A percentile compares a stretch with the other conserved stretches of the same genome.
These are phyloP conservation scores for Chiroxiphia lanceolata DNA, from an alignment of 2,797 vertebrate species.

Conservation along the genomic window DNA sequence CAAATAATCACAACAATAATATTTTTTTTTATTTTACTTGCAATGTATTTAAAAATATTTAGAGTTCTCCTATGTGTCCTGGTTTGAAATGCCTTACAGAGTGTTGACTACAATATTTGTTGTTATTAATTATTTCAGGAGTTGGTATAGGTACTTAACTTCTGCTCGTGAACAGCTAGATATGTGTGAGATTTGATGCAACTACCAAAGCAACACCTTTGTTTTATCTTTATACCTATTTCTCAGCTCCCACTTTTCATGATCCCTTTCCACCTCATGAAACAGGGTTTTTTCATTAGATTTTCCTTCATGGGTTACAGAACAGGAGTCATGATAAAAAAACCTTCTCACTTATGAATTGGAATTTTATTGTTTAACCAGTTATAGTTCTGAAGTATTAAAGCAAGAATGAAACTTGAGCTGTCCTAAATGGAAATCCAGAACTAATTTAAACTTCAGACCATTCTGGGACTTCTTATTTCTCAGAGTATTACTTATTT, in stretches of 20 bases:
- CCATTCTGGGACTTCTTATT: not conserved
- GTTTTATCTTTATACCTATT: conserved; percentile 25
- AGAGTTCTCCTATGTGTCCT: not conserved
- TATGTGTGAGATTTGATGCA: conserved; percentile 22
- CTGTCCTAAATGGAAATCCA: not conserved
- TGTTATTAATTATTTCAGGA: conserved; percentile 46
- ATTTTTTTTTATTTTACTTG: not conserved
- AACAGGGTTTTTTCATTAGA: not conserved
- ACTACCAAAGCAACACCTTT: conserved; percentile 15
- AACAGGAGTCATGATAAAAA: not conserved
- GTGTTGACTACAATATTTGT: not conserved
- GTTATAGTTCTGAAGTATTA: not conserved
- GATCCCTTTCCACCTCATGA: conserved; percentile 4
- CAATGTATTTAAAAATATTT: not conserved
- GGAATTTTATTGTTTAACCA: conserved; percentile 1
- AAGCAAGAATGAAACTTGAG: conserved; percentile 17
- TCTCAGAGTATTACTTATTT: not conserved
- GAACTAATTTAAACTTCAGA: conserved; percentile 18
- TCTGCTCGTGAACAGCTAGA: not conserved
- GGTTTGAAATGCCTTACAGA: not conserved
- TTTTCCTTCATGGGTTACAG: conserved; percentile 8
- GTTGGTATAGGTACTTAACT: not conserved
- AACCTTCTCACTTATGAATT: not conserved
- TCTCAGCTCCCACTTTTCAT: not conserved
- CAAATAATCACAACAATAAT: not conserved